Conservation (phyloP, 2,113 vertebrate genomes). For the Paramormyrops kingsleyae region DNA sequence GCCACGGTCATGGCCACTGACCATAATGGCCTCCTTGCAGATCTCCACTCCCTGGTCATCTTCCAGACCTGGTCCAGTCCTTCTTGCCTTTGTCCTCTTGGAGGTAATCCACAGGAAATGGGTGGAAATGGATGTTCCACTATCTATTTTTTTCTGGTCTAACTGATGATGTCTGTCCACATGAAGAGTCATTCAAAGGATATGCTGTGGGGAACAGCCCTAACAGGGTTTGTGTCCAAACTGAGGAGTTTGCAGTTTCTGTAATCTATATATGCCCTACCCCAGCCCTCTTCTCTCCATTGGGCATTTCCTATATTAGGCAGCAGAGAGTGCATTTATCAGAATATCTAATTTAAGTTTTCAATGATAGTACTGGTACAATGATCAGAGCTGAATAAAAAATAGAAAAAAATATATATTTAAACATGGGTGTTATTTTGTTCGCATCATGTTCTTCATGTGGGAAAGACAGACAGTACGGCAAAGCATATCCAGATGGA, state of each 20-base stretch:
- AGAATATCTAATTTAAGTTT: neutral
- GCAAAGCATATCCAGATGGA: neutral
- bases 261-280: conserved; percentile 41
- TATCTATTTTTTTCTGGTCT: conserved; percentile 6
- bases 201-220: conserved; percentile 11
- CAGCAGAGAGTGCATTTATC: neutral
- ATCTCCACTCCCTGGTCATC: conserved; percentile 4
- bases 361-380: neutral
- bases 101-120: conserved; percentile 8
- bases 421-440: neutral
- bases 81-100: neutral
- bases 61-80: neutral
- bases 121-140: neutral
- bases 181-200: conserved; percentile 6
- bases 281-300: conserved; percentile 62
- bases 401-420: neutral
- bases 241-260: conserved; percentile 37
- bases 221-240: conserved; percentile 29
- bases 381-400: neutral
- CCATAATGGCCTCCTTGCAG: conserved; percentile 49
- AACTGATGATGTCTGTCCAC: conserved; percentile 21
- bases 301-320: conserved; percentile 45
- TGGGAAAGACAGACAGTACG: neutral
- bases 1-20: conserved; percentile 43
- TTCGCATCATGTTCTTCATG: neutral